Conservation (phyloP, 2,797 vertebrate species). For the Poecilia velifera region DNA sequence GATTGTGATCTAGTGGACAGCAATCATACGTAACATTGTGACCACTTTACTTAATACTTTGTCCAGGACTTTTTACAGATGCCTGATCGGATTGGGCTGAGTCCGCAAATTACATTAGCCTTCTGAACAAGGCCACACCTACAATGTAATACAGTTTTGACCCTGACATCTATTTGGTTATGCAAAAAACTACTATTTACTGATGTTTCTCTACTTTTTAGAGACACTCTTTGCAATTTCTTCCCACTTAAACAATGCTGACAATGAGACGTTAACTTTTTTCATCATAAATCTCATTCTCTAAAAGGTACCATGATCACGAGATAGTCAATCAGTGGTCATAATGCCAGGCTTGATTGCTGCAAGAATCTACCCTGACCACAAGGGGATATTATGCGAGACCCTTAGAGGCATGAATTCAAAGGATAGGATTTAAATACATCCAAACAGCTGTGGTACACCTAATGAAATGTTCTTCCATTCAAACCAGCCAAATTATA, state of each 20-base stretch:
- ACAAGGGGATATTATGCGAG: not conserved
- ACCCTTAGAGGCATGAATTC: not conserved
- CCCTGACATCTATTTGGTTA: not conserved
- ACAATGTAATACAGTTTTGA: not conserved
- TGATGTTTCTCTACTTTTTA: not conserved
- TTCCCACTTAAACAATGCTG: not conserved
- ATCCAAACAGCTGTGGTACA: not conserved
- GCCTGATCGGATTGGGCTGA: not conserved
- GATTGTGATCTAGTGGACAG: not conserved
- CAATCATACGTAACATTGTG: too few species aligned
- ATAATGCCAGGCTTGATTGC: not conserved
- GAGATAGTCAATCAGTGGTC: not conserved
- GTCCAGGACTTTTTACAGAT: not conserved
- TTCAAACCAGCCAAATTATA: not conserved
- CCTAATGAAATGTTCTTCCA: not conserved
- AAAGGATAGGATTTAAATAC: not conserved
- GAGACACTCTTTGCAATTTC: not conserved
- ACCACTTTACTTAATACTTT: not conserved
- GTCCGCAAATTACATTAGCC: not conserved
- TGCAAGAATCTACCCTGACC: not conserved
- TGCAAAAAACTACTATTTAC: not conserved
- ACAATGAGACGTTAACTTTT: not conserved
- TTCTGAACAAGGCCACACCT: not conserved
- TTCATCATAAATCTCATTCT: not conserved
- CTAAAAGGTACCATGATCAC: not conserved